phyloP scores from a whole-genome alignment of 2,113 vertebrate species.

The Pluvianellus socialis region DNA sequence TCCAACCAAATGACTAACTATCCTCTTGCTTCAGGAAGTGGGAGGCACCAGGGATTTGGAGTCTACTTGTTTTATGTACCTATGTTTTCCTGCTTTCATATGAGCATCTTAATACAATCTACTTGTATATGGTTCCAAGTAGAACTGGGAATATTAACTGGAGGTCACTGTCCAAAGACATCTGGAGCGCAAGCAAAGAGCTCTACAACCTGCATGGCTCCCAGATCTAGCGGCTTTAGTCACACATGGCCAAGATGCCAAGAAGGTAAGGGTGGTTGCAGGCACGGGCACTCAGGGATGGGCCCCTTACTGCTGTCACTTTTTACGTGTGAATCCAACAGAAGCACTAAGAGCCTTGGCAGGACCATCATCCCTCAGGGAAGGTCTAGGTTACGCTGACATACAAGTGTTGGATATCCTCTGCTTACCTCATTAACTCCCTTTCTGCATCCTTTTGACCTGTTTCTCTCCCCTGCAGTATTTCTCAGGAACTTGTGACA shows the following conservation, averaged over 20 bases:
- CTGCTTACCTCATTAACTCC: not conserved
- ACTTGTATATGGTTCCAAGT: not conserved
- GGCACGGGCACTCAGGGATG: not conserved
- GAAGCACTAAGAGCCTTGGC: not conserved
- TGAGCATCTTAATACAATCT: not conserved
- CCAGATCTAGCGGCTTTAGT: not conserved
- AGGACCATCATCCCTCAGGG: not conserved
- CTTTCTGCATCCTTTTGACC: not conserved
- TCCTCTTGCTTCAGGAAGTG: not conserved
- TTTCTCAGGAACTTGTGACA: not conserved
- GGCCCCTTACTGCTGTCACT: not conserved
- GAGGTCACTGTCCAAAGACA: not conserved
- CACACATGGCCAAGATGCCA: not conserved
- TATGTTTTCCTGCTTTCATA: not conserved
- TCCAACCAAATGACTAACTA: not conserved
- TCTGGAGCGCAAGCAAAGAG: not conserved
- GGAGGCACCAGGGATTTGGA: not conserved
- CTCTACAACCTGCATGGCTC: not conserved
- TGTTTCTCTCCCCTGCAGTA: not conserved
- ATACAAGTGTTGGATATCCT: not conserved
- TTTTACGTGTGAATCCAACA: not conserved
- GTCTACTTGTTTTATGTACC: not conserved
- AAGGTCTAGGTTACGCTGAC: not conserved
- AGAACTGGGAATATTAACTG: not conserved
- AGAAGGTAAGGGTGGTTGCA: accelerated